These are phyloP conservation scores for Dolichallabes microphthalmus DNA, from an alignment of 2,113 vertebrate species.

Conservation along the genomic window DNA sequence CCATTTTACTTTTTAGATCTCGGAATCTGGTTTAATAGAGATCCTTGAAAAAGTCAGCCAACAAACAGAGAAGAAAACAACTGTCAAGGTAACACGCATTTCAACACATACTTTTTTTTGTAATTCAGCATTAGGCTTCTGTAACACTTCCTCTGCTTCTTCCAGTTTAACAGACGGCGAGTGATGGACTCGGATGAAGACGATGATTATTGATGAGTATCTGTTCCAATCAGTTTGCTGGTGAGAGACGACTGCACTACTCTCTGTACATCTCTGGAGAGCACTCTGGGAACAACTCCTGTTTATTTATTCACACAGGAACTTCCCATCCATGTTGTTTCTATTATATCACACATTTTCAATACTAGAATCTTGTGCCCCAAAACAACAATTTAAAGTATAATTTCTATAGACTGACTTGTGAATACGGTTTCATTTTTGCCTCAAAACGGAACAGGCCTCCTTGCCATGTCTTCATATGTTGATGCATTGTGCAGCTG, in stretches of 20 bases:
- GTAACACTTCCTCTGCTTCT: conserved; percentile 33
- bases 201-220: conserved; percentile 70
- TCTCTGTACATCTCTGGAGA: conserved; percentile 45
- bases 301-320: conserved; percentile 6
- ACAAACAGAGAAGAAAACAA: conserved; percentile 95
- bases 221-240: conserved; percentile 34
- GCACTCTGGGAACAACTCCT: conserved; percentile 30
- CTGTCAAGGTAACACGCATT: conserved; percentile 81
- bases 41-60: conserved; percentile 98
- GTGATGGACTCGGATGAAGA: conserved; percentile 99
- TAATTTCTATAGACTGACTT: conserved; percentile 43
- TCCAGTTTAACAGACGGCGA: conserved; percentile 92
- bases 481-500: conserved; percentile 34
- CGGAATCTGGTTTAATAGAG: conserved; percentile 93
- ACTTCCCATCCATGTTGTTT: conserved; percentile 27
- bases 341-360: conserved; percentile 8
- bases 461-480: conserved; percentile 37
- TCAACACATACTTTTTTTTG: not conserved
- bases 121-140: not conserved
- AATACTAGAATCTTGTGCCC: conserved; percentile 26
- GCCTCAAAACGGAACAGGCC: conserved; percentile 34
- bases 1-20: conserved; percentile 73
- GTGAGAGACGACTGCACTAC: conserved; percentile 23
- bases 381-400: conserved; percentile 50
- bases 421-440: conserved; percentile 29